Conservation (phyloP, 2,113 vertebrate genomes). For the Thamnophis sirtalis region DNA sequence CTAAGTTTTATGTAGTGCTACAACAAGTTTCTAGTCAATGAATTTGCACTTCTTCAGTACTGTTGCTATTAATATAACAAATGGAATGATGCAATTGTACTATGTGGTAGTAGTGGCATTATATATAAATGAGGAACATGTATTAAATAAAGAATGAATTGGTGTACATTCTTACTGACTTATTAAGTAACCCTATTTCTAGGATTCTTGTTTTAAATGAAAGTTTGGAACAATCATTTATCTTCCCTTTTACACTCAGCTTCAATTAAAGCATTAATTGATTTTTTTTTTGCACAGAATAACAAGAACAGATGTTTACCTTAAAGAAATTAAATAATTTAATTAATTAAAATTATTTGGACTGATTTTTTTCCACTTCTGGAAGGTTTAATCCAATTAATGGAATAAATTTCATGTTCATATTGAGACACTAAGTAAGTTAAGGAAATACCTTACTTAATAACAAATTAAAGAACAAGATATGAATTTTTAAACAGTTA, state of each 20-base stretch:
- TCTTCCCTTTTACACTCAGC: constrained; percentile 23
- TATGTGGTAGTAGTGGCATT: neutral
- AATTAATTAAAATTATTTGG: constrained; percentile 35
- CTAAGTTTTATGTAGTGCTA: neutral
- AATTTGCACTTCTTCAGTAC: neutral
- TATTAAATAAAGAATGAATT: constrained; percentile 22
- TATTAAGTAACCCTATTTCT: constrained; percentile 16
- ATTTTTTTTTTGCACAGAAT: constrained; percentile 53
- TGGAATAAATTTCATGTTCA: constrained; percentile 32
- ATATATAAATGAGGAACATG: constrained; percentile 21
- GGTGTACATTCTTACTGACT: neutral
- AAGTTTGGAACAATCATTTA: constrained; percentile 41
- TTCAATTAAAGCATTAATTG: constrained; percentile 47
- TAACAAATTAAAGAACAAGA: neutral
- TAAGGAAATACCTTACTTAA: neutral
- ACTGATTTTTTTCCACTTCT: constrained; percentile 33
- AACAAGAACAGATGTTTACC: constrained; percentile 54
- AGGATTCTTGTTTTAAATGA: constrained; percentile 43
- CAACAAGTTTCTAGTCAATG: constrained; percentile 2
- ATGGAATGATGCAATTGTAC: neutral
- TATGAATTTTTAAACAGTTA: neutral
- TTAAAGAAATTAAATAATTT: constrained; percentile 3
- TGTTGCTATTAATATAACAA: neutral
- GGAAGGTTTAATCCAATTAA: constrained; percentile 36
- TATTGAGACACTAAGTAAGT: constrained; percentile 25